These are phyloP conservation scores for Brachirus orientalis DNA, from an alignment of 2,113 vertebrate genomes.

Conservation along the genomic window DNA sequence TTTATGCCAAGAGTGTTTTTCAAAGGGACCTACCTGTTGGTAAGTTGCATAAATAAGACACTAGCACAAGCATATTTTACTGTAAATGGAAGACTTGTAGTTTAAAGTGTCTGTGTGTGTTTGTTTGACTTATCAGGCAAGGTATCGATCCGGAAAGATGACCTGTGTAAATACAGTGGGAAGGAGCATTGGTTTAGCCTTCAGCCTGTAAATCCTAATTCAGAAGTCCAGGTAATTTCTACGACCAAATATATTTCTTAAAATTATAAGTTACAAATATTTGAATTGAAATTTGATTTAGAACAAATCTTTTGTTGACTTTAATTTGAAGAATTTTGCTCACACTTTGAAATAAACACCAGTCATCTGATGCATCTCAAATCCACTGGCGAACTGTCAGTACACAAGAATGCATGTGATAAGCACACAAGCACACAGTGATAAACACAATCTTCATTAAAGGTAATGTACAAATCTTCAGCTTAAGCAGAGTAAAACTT, in stretches of 20 bases:
- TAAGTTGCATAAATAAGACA: constrained; percentile 71
- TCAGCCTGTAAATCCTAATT: constrained; percentile 94
- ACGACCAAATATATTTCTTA: not conserved
- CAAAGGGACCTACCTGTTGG: constrained; percentile 94
- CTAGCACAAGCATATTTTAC: constrained; percentile 2
- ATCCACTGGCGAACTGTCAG: too few species aligned
- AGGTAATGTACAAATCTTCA: too few species aligned
- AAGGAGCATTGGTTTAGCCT: constrained; percentile 95
- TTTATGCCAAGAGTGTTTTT: constrained; percentile 96
- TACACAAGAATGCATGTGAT: too few species aligned
- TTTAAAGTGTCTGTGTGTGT: constrained; percentile 68
- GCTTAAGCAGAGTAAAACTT: too few species aligned
- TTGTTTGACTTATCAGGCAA: constrained; percentile 84
- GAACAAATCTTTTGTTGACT: not conserved
- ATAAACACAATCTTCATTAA: too few species aligned
- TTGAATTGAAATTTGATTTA: not conserved
- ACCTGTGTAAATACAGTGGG: constrained; percentile 90
- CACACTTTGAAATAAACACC: too few species aligned
- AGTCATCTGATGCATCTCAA: too few species aligned
- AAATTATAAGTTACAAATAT: not conserved
- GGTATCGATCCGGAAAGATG: constrained; percentile 96
- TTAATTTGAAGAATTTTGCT: too few species aligned
- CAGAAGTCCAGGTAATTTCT: constrained; percentile 94
- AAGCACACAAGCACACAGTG: too few species aligned
- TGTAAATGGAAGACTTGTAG: not conserved